Percentiles rank a stretch among this genome's conserved stretches.
phyloP scores from a whole-genome alignment of 2,797 vertebrate genomes.

The Ispidina picta region DNA sequence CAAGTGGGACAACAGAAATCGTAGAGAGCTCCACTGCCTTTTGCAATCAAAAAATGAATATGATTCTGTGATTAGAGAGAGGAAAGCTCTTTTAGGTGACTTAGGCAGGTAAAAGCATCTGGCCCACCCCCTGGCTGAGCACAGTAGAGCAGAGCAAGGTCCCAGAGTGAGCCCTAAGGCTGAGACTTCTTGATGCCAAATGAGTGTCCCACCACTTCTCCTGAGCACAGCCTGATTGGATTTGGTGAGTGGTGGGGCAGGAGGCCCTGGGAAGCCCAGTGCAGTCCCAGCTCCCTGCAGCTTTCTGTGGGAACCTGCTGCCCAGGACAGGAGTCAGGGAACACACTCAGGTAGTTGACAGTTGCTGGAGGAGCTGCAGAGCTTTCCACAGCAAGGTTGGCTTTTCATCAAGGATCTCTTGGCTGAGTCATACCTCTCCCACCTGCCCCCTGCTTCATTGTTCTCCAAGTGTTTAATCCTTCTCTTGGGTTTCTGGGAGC shows the following conservation, averaged over 20 bases:
- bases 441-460: accelerated
- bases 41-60: slow-evolving; percentile 57
- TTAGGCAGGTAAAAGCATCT: slow-evolving; percentile 68
- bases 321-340: background rate
- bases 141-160: background rate
- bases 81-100: slow-evolving; percentile 57
- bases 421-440: background rate
- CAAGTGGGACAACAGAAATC: slow-evolving; percentile 38
- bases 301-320: background rate
- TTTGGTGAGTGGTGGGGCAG: background rate
- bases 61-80: slow-evolving; percentile 57
- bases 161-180: background rate
- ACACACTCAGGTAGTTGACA: accelerated
- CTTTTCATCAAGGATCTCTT: background rate
- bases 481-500: background rate
- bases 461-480: background rate
- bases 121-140: background rate
- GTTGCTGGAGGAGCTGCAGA: background rate
- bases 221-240: background rate
- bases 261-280: background rate
- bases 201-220: background rate
- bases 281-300: background rate
- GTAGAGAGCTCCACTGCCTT: slow-evolving; percentile 45
- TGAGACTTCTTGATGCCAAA: background rate
- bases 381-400: background rate